These are phyloP conservation scores for Myopa testacea DNA, from an alignment of 2,888 invertebrate species.

Conservation along the genomic window DNA sequence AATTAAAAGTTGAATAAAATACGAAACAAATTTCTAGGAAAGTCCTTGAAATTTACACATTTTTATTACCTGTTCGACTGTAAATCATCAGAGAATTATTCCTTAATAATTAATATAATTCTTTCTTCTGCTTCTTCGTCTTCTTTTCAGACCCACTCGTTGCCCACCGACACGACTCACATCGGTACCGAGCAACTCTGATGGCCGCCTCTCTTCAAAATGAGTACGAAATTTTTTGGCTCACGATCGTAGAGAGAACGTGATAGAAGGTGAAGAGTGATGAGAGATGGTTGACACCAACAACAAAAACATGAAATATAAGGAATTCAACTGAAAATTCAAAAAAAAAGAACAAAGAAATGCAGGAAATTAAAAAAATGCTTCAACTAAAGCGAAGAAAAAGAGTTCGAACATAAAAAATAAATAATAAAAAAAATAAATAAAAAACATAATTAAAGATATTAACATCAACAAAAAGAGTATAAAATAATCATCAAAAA, in stretches of 20 bases:
- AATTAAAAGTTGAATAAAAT: too few species aligned
- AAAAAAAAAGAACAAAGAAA: neutral
- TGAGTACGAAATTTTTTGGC: conserved; percentile 54
- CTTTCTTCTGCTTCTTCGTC: neutral
- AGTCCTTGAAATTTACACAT: too few species aligned
- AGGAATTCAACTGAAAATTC: neutral
- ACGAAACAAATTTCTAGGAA: too few species aligned
- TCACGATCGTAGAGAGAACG: conserved; percentile 51
- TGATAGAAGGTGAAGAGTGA: neutral
- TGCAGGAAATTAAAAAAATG: neutral
- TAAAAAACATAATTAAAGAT: neutral
- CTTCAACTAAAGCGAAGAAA: too few species aligned
- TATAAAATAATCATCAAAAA: neutral
- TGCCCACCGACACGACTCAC: conserved; percentile 68
- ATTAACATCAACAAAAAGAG: too few species aligned
- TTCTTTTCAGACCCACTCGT: conserved; percentile 62
- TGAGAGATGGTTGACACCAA: neutral
- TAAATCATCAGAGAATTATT: too few species aligned
- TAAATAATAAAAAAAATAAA: too few species aligned
- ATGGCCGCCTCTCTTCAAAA: conserved; percentile 60
- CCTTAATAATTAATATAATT: too few species aligned
- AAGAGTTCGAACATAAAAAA: too few species aligned
- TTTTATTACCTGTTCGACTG: too few species aligned
- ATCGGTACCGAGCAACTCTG: conserved; percentile 68
- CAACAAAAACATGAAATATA: neutral